Base-by-base conservation (phyloP, 2,797 vertebrate genomes). In the Enteromius treurensis region DNA sequence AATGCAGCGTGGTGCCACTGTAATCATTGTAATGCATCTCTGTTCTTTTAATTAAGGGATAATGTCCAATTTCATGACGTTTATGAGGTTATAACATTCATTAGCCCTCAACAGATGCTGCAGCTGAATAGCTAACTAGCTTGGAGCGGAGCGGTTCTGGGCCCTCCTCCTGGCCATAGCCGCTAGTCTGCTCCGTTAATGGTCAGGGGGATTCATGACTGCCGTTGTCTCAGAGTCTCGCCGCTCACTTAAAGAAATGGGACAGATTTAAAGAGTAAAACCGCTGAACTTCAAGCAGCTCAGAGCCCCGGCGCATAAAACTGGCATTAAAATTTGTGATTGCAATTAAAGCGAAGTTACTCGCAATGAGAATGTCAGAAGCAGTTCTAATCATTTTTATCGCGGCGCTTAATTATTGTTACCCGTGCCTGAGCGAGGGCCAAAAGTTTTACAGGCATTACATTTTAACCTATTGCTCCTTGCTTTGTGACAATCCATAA, bases 81-180 rank as follows among this genome's bases (percentile, higher is more conserved):
- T 95, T 94, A 95, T 95, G 94, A 94, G 95, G 94, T 95, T 95
- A 94, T 95, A 95, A 95, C 95, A 95, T 95, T 93, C 93, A 95
- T 95, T 95, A 95, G 94, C 93, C 93, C 89, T 91, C 93, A 94
- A 94, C 95, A 95, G 95, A 95, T 95, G 94, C 93, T 92, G 92
- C 86, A 88, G 92, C 91, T 91, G 93, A 94, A 94, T 91, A 92
- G 92, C 90, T 94, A 95, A 95, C 92, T 91, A 93, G 93, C 92
- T 93, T 90, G 85, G 89, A 93, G 93, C 89, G 19, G 90, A 90
- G 89, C 89, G 86, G 88, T 91, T 84, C 79, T 82, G 82, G 91
- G 91, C 90, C 60, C 88, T 93, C 91, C 92, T 93, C 84, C 87
- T 85, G 91, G 91, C 90, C 91, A 85, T 90, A 86, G 80, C 90